phyloP scores from a whole-genome alignment of 2,888 invertebrate genomes.

The Ochropleura leucogaster region DNA sequence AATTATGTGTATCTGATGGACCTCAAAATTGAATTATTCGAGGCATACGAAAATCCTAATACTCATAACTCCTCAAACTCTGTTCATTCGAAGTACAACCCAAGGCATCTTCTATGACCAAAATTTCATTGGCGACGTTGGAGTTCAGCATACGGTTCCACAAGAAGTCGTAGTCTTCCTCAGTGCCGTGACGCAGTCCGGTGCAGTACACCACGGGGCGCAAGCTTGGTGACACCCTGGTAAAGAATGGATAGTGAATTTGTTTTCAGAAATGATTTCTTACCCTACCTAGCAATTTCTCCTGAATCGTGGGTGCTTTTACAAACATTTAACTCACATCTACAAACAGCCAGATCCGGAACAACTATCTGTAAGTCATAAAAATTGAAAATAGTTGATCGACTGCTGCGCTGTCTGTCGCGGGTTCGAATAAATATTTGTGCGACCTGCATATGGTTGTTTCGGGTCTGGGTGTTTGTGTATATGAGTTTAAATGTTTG shows the following conservation, averaged over 20 bases:
- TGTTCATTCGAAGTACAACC: constrained; percentile 90
- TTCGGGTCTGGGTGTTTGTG: too few species aligned
- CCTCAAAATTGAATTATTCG: not conserved
- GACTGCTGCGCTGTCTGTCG: too few species aligned
- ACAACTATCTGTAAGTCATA: too few species aligned
- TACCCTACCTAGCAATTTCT: too few species aligned
- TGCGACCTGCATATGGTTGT: too few species aligned
- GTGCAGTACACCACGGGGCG: constrained; percentile 92
- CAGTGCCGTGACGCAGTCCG: constrained; percentile 90
- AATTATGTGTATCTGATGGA: too few species aligned
- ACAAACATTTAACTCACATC: too few species aligned
- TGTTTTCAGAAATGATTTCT: not conserved
- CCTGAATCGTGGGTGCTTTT: too few species aligned
- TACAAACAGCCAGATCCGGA: too few species aligned
- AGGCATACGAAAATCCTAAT: not conserved
- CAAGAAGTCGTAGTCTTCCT: constrained; percentile 91
- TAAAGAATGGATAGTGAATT: not conserved
- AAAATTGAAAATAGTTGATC: too few species aligned
- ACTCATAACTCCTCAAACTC: constrained; percentile 88
- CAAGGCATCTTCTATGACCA: constrained; percentile 90
- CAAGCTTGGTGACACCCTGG: constrained; percentile 82
- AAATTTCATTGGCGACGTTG: constrained; percentile 91
- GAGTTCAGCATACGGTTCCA: constrained; percentile 90
- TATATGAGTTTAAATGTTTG: too few species aligned
- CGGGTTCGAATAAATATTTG: too few species aligned